phyloP scores from a whole-genome alignment of 1,140 invertebrate species.

The Piezodorus guildinii region DNA sequence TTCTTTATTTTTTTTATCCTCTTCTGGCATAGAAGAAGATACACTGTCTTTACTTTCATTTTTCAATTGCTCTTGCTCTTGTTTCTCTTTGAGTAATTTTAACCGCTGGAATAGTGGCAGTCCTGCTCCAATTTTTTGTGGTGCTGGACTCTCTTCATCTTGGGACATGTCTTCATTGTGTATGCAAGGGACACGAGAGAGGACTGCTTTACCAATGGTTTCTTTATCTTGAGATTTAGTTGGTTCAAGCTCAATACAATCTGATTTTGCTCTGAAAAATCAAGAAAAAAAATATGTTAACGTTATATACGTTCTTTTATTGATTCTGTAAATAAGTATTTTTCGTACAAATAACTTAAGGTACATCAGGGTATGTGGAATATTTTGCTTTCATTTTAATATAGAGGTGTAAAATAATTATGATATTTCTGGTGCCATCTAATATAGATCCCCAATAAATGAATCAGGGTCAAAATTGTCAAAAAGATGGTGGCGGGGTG shows the following conservation, averaged over 20 bases:
- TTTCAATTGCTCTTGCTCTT: constrained; percentile 51
- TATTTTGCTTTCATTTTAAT: too few relatives aligned
- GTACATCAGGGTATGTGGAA: too few relatives aligned
- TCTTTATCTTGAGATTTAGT: constrained; percentile 13
- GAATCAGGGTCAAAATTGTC: too few relatives aligned
- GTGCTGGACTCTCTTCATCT: constrained; percentile 38
- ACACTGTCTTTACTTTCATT: constrained; percentile 34
- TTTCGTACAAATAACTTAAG: too few relatives aligned
- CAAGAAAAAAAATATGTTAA: not conserved
- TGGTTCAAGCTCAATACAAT: constrained; percentile 53
- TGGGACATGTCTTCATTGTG: constrained; percentile 49
- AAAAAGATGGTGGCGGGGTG: too few relatives aligned
- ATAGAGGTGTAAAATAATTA: too few relatives aligned
- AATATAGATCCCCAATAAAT: too few relatives aligned
- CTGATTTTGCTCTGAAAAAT: constrained; percentile 38
- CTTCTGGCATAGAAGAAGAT: constrained; percentile 32
- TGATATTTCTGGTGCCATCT: too few relatives aligned
- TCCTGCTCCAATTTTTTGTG: constrained; percentile 46
- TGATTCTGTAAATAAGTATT: not conserved
- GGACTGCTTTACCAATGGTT: constrained; percentile 38
- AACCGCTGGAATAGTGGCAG: constrained; percentile 58
- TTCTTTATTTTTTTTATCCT: constrained; percentile 47
- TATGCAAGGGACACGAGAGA: constrained; percentile 55
- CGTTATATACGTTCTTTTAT: not conserved
- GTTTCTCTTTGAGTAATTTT: constrained; percentile 71